phyloP scores from a whole-genome alignment of 2,888 invertebrate genomes.

The Stenchaetothrips biformis region DNA sequence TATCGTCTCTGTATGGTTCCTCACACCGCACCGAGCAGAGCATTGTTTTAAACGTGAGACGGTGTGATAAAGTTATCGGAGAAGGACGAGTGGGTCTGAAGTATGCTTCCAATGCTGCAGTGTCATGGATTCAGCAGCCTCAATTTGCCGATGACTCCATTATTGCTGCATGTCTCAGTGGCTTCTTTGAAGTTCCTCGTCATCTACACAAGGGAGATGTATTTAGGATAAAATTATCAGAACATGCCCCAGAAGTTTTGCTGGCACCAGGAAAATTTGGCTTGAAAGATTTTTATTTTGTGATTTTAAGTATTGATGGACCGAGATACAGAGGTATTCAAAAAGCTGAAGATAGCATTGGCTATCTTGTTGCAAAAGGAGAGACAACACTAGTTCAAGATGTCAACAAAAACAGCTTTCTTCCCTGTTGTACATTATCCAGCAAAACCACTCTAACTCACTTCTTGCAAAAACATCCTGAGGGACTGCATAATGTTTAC shows the following conservation, averaged over 20 bases:
- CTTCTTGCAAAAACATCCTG: neutral
- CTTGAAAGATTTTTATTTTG: neutral
- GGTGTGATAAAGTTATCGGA: neutral
- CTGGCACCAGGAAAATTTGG: conserved; percentile 2
- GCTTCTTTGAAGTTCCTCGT: neutral
- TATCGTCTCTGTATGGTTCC: neutral
- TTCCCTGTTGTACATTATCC: neutral
- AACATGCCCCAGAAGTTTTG: neutral
- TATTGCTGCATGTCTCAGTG: neutral
- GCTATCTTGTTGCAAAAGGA: neutral
- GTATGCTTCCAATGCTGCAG: neutral
- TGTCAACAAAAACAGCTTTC: neutral
- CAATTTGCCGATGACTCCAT: neutral
- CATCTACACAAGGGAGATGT: neutral
- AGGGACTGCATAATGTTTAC: neutral
- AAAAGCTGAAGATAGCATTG: neutral
- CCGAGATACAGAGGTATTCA: neutral
- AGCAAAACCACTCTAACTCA: neutral
- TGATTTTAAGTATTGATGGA: neutral
- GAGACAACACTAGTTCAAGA: neutral
- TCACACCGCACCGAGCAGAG: neutral
- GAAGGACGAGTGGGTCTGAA: neutral
- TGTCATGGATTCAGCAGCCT: neutral
- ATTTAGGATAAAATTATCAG: neutral
- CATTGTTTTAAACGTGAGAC: neutral